Conservation (phyloP, 2,888 invertebrate genomes). For the Caenorhabditis becei region DNA sequence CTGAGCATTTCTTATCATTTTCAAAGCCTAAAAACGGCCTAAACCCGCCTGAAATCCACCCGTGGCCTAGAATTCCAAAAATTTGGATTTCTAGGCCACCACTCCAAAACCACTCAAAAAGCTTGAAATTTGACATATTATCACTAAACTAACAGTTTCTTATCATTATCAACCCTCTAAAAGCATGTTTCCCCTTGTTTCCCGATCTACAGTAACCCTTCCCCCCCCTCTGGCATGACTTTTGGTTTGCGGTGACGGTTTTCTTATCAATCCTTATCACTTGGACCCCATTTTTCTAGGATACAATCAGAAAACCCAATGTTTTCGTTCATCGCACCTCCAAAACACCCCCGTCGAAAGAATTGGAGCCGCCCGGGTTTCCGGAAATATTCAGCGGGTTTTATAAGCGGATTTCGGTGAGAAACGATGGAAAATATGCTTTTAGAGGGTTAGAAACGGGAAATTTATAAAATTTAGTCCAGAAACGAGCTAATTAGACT, state of each 20-base stretch:
- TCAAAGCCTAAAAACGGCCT: too few species aligned
- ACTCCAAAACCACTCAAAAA: not conserved
- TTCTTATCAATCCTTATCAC: not conserved
- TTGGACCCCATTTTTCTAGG: constrained; percentile 35
- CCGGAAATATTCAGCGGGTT: constrained; percentile 42
- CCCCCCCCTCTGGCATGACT: not conserved
- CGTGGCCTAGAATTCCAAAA: not conserved
- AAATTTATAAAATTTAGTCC: too few species aligned
- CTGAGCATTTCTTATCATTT: not conserved
- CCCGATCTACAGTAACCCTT: not conserved
- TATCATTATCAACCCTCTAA: not conserved
- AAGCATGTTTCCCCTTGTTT: constrained; percentile 23
- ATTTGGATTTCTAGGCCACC: constrained; percentile 4
- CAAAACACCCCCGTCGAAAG: constrained; percentile 18
- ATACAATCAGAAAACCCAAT: constrained; percentile 29
- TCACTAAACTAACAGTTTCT: not conserved
- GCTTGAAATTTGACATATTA: not conserved
- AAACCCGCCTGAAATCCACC: too few species aligned
- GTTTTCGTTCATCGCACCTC: constrained; percentile 16
- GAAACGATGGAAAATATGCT: constrained; percentile 4
- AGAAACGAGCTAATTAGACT: too few species aligned
- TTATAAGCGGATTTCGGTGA: constrained; percentile 50
- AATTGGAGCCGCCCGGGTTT: constrained; percentile 7
- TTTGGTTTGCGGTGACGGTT: constrained; percentile 51
- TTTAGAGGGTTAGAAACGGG: too few species aligned